Conservation (phyloP, 1,140 invertebrate genomes). For the Tetranychus urticae region DNA sequence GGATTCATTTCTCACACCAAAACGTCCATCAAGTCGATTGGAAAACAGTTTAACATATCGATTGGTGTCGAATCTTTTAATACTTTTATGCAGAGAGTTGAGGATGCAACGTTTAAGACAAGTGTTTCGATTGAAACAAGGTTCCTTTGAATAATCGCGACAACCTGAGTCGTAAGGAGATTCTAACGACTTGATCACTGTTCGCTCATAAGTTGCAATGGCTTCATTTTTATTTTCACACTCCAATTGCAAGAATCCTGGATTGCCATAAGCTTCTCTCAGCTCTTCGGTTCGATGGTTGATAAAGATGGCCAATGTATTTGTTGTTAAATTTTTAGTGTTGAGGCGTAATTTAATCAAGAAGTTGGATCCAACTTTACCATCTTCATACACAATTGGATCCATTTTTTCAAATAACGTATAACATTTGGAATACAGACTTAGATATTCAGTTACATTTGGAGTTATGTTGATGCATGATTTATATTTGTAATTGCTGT, state of each 20-base stretch:
- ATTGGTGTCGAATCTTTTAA: neutral
- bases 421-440: neutral
- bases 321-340: neutral
- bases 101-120: neutral
- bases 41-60: neutral
- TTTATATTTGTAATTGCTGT: neutral
- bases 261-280: neutral
- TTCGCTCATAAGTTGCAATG: neutral
- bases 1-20: neutral
- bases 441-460: neutral
- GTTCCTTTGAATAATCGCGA: neutral
- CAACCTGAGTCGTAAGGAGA: neutral
- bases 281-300: neutral
- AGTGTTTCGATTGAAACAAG: neutral
- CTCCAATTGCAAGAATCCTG: neutral
- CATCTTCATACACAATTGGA: neutral
- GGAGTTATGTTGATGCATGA: neutral
- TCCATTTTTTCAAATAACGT: neutral
- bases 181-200: neutral
- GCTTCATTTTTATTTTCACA: neutral
- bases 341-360: neutral
- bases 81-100: neutral
- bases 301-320: neutral
- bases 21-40: neutral
- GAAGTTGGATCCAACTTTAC: neutral